phyloP scores from a whole-genome alignment of 2,888 invertebrate species.

The Deilephila elpenor region DNA sequence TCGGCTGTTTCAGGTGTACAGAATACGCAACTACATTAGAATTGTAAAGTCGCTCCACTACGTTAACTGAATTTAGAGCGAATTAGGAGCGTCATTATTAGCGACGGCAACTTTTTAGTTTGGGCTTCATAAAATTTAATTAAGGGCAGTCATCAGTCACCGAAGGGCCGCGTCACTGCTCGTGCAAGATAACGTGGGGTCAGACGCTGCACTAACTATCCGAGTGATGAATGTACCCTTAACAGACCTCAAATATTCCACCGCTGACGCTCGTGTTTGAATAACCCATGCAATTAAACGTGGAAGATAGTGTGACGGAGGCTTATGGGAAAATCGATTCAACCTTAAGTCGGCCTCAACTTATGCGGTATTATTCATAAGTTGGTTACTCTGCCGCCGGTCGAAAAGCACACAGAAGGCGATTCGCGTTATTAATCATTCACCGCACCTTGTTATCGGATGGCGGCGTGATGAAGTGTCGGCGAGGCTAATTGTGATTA shows the following conservation, averaged over 20 bases:
- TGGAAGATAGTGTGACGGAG: constrained; percentile 51
- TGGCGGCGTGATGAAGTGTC: constrained; percentile 76
- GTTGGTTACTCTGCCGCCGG: constrained; percentile 69
- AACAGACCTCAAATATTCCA: constrained; percentile 80
- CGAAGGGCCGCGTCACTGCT: constrained; percentile 74
- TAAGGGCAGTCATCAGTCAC: constrained; percentile 83
- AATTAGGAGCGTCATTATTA: constrained; percentile 57
- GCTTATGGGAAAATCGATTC: constrained; percentile 68
- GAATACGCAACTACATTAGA: constrained; percentile 67
- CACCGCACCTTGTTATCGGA: constrained; percentile 73
- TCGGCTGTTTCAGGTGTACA: constrained; percentile 64
- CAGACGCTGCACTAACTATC: constrained; percentile 73
- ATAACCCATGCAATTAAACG: constrained; percentile 75
- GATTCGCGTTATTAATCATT: constrained; percentile 78
- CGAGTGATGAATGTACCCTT: constrained; percentile 78
- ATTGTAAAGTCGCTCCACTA: constrained; percentile 61
- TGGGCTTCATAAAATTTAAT: constrained; percentile 78
- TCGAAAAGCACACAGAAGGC: constrained; percentile 76
- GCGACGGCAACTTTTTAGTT: constrained; percentile 57
- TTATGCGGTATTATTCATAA: constrained; percentile 78
- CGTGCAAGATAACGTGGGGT: constrained; percentile 80
- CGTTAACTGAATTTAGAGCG: constrained; percentile 50
- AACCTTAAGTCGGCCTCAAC: constrained; percentile 62
- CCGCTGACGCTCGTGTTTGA: constrained; percentile 74
- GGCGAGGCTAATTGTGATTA: constrained; percentile 75